Evolutionary conservation across 2,113 vertebrate genomes (phyloP).

Genomic region (Anser brachyrhynchus): DNA sequence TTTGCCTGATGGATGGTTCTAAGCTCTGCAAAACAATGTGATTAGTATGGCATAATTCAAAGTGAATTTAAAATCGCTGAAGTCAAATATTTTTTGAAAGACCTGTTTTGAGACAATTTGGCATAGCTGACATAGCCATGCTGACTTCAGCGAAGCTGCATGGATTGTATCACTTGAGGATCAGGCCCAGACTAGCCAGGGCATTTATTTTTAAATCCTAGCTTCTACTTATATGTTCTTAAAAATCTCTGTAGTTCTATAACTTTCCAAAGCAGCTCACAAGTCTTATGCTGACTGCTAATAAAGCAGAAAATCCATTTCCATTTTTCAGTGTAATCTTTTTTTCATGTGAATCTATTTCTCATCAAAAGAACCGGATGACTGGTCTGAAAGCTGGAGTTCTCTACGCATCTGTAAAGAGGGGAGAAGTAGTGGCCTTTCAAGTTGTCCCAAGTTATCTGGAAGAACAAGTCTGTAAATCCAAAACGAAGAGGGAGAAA

Average conservation of each 20-base stretch:
- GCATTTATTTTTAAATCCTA: constrained; percentile 57
- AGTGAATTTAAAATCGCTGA: background rate
- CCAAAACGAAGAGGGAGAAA: background rate
- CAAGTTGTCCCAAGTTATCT: background rate
- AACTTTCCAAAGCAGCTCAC: constrained; percentile 50
- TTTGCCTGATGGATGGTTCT: background rate
- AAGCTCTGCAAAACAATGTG: background rate
- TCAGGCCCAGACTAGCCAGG: background rate
- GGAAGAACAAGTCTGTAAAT: background rate
- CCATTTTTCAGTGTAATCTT: constrained; percentile 62
- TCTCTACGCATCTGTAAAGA: constrained; percentile 3
- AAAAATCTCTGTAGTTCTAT: constrained; percentile 32
- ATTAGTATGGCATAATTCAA: background rate
- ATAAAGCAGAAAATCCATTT: constrained; percentile 51
- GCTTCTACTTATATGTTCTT: constrained; percentile 7
- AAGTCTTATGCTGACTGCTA: constrained; percentile 44
- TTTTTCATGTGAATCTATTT: constrained; percentile 62
- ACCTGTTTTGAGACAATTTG: constrained; percentile 1
- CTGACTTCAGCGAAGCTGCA: background rate
- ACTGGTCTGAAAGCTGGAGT: background rate
- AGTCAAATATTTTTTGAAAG: background rate
- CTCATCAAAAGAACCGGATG: constrained; percentile 13
- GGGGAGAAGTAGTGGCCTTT: background rate
- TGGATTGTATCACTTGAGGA: background rate
- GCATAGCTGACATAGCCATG: background rate